These are phyloP conservation scores for Desmophyllum pertusum DNA, from an alignment of 92 coral and sea anemone species.

Conservation along the genomic window DNA sequence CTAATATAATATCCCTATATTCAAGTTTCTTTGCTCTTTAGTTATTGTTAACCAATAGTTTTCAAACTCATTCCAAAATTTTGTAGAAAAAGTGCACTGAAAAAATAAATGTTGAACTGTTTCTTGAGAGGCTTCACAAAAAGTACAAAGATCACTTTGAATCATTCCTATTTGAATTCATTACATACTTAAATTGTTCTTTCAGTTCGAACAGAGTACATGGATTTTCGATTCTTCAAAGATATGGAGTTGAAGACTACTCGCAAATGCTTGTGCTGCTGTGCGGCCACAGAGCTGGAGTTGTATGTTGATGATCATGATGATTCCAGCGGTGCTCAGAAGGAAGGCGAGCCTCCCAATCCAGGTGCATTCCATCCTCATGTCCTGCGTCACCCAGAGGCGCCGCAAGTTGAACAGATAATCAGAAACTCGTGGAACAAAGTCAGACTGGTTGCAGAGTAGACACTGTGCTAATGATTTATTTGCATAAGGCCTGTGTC, in stretches of 20 bases:
- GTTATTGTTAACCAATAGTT: too few species aligned
- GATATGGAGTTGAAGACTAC: conserved; percentile 93
- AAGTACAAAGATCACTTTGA: too few species aligned
- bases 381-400: conserved; percentile 94
- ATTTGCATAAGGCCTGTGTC: neutral
- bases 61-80: too few species aligned
- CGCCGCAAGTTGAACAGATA: conserved; percentile 86
- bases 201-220: conserved; percentile 90
- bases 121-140: too few species aligned
- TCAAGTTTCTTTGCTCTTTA: too few species aligned
- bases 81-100: too few species aligned
- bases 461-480: neutral
- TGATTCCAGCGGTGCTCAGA: conserved; percentile 79
- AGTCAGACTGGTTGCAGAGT: conserved; percentile 93
- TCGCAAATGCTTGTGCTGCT: conserved; percentile 86
- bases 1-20: too few species aligned
- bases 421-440: conserved; percentile 95
- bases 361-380: conserved; percentile 96
- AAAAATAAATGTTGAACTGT: too few species aligned
- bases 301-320: conserved; percentile 94
- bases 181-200: neutral
- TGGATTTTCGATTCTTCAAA: conserved; percentile 96
- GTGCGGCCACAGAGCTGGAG: conserved; percentile 84
- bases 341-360: conserved; percentile 83
- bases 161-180: too few species aligned